Percentiles rank a stretch among this genome's conserved stretches.
phyloP scores from a whole-genome alignment of 2,113 vertebrate species.

The Anseranas semipalmata region DNA sequence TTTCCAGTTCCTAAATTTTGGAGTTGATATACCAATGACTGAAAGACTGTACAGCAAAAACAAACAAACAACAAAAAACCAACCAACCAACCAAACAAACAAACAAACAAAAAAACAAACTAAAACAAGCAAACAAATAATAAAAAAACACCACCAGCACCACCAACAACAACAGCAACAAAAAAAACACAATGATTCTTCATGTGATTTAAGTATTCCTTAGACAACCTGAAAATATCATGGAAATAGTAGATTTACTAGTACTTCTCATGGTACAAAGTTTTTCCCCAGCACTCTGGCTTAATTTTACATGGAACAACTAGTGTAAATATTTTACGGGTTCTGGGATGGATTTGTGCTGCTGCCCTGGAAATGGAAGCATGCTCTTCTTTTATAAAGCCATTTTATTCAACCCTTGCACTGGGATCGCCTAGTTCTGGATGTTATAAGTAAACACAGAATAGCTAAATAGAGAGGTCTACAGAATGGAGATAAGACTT shows the following conservation, averaged over 20 bases:
- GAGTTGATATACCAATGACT: background rate
- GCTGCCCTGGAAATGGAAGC: background rate
- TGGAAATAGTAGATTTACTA: background rate
- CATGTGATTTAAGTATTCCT: background rate
- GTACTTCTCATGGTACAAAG: background rate
- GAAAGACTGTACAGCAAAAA: background rate
- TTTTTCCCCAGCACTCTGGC: accelerated
- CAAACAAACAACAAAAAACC: background rate
- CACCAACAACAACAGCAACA: too few species aligned
- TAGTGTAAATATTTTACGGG: background rate
- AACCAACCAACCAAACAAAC: too few species aligned
- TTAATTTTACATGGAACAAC: background rate
- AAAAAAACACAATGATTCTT: background rate
- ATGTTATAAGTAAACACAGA: background rate
- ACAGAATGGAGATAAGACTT: background rate
- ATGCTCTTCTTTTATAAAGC: background rate
- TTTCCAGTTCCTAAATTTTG: background rate
- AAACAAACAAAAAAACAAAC: too few species aligned
- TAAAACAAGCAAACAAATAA: too few species aligned
- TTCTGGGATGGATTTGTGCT: background rate
- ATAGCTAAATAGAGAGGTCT: background rate
- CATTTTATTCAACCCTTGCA: background rate
- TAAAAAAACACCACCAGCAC: too few species aligned
- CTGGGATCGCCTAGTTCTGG: background rate
- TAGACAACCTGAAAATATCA: background rate